These are phyloP conservation scores for Novumbra hubbsi DNA, from an alignment of 2,797 vertebrate species.

Conservation along the genomic window DNA sequence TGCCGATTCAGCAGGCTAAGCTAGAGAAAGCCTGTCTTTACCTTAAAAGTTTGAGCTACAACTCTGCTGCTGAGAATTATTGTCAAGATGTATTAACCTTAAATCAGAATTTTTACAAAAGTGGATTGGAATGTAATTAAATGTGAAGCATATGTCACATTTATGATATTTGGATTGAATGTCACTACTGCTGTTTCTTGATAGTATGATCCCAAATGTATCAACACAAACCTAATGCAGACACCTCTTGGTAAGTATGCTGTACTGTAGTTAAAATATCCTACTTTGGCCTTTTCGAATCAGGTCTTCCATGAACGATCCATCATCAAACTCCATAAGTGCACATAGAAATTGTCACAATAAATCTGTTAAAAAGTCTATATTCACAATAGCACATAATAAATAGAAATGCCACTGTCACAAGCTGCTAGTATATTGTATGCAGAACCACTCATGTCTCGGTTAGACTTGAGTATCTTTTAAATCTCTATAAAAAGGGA, in stretches of 20 bases:
- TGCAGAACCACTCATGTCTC: background rate
- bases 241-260: constrained; percentile 66
- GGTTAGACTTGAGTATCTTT: constrained; percentile 37
- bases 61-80: background rate
- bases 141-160: constrained; percentile 4
- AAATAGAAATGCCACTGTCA: constrained; percentile 8
- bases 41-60: background rate
- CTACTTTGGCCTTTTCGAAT: constrained; percentile 79
- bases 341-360: no score
- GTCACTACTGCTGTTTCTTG: constrained; percentile 23
- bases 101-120: background rate
- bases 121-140: background rate
- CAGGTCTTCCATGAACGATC: constrained; percentile 74
- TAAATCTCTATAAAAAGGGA: constrained; percentile 42
- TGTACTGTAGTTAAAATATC: constrained; percentile 52
- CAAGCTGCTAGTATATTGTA: constrained; percentile 22
- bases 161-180: background rate
- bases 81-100: background rate
- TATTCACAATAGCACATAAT: background rate
- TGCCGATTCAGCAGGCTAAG: constrained; percentile 34
- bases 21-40: background rate
- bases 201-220: background rate
- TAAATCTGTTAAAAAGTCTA: constrained; percentile 8
- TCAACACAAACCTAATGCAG: constrained; percentile 47
- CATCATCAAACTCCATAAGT: constrained; percentile 50